Evolutionary conservation across 2,797 vertebrate species (phyloP), one percentile per base, ranked within the genome.

Genomic region (Bradypodion pumilum): DNA sequence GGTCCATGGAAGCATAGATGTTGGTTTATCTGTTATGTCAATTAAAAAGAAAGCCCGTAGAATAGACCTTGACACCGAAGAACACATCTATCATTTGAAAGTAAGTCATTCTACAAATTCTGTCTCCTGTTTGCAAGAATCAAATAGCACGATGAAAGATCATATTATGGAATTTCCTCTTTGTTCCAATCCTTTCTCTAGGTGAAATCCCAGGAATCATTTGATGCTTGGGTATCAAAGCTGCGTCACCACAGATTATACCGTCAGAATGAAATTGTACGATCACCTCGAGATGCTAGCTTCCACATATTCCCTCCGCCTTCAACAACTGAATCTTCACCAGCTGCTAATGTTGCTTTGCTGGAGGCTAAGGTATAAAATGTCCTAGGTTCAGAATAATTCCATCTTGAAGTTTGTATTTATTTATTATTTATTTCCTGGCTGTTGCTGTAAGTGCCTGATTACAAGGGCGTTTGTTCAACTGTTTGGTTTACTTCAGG

Each of bases 1-100:
- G 92, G 97, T 99, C 69, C 99, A 99, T 7, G 98, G 98, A 79
- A 98, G 99, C 95, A 99, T 99, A 12, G 99, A 99, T 76, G 98
- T 99, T 0, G 99, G 99, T 74, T 97, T 99, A 73, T 99, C 98
- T 0, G 99, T 99, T 90, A 99, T 99, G 99, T 99, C 98, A 68
- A 98, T 99, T 81, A 99, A 99, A 95, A 99, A 99, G 96, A 97
- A 97, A 92, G 97, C 98, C 85, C 97, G 98, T 16, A 97, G 99
- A 79, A 99, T 99, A 91, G 99, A 99, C 93, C 96, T 99, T 86
- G 98, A 99, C 94, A 99, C 99, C 0, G 99, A 99, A 92, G 99
- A 99, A 90, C 98, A 99, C 72, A 99, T 99, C 91, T 99, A 99
- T 94, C 99, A 99, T 93, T 95, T 99, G 88, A 99, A 99, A 98